Conservation (phyloP, 2,888 invertebrate genomes). For the Drosophila quinaria region DNA sequence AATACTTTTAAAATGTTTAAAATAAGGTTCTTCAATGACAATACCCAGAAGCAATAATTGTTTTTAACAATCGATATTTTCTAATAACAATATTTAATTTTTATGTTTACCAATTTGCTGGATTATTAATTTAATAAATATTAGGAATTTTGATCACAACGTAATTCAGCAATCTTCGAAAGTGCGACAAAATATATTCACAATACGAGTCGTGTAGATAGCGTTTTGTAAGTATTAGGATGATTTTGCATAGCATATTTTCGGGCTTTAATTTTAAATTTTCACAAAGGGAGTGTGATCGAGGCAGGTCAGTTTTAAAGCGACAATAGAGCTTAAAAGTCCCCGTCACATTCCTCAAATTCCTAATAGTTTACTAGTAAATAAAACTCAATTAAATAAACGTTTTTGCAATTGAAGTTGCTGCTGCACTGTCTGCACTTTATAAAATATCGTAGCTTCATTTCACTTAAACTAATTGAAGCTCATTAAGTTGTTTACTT, state of each 20-base stretch:
- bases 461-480: constrained; percentile 74
- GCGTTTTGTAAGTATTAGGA: too few relatives aligned
- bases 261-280: constrained; percentile 15
- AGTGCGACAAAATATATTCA: too few relatives aligned
- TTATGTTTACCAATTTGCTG: too few relatives aligned
- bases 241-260: constrained; percentile 38
- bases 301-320: constrained; percentile 3
- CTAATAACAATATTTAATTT: too few relatives aligned
- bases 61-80: too few relatives aligned
- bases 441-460: constrained; percentile 50
- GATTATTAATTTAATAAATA: too few relatives aligned
- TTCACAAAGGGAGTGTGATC: background rate
- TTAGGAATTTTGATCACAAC: too few relatives aligned
- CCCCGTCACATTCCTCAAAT: constrained; percentile 23
- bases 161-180: too few relatives aligned
- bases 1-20: too few relatives aligned
- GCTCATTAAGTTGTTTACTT: constrained; percentile 47
- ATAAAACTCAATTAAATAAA: constrained; percentile 68
- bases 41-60: too few relatives aligned
- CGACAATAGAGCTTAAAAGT: constrained; percentile 12
- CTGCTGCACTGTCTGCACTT: constrained; percentile 21
- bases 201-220: too few relatives aligned
- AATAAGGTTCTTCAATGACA: too few relatives aligned
- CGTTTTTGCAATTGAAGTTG: constrained; percentile 39
- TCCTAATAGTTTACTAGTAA: constrained; percentile 35